phyloP scores from a whole-genome alignment of 53 echinoderm and acorn worm species.

The Temnopleurus reevesii region DNA sequence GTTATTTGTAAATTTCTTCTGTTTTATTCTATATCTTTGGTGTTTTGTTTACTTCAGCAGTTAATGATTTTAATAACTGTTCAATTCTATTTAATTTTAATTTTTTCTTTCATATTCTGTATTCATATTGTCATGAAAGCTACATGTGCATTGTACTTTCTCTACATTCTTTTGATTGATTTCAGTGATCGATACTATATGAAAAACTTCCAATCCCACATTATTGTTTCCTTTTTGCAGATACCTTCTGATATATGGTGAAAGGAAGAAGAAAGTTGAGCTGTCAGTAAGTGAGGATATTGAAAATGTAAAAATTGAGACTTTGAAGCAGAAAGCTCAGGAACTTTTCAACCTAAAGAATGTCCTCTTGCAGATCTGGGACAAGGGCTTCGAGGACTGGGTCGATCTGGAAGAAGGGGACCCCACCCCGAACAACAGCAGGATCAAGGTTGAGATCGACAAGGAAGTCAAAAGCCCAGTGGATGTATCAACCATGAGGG shows the following conservation, averaged over 20 bases:
- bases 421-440: slow-evolving; percentile 51
- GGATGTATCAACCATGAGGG: background rate
- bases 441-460: slow-evolving; percentile 47
- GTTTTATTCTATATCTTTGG: no score
- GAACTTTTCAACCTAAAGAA: slow-evolving; percentile 53
- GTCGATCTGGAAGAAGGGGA: slow-evolving; percentile 68
- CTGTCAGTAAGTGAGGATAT: slow-evolving; percentile 18
- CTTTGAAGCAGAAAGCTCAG: slow-evolving; percentile 32
- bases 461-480: background rate
- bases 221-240: slow-evolving; percentile 13
- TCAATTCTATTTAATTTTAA: no score
- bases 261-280: slow-evolving; percentile 67
- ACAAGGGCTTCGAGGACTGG: slow-evolving; percentile 82
- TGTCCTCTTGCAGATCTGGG: slow-evolving; percentile 66
- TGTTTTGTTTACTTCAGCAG: no score
- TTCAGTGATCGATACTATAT: no score
- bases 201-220: no score
- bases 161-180: no score
- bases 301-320: slow-evolving; percentile 28
- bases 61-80: no score
- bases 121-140: no score
- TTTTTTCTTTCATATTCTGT: no score
- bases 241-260: slow-evolving; percentile 68
- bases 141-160: no score
- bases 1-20: no score